A percentile compares a stretch with the other conserved stretches of the same genome.
Conservation (phyloP, 2,797 vertebrate species). For the Coregonus ussuriensis region DNA sequence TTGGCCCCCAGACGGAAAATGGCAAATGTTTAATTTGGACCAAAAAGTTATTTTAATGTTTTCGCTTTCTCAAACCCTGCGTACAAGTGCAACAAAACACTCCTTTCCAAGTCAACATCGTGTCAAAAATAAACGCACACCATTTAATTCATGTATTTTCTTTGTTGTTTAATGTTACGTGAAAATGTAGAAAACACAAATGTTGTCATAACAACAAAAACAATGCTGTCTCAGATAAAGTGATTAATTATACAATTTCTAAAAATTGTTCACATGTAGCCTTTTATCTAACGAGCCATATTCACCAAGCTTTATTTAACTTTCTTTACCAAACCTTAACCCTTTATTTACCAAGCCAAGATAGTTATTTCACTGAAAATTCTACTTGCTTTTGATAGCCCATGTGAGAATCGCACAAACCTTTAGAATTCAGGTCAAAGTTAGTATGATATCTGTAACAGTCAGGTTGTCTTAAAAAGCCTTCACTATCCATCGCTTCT, state of each 20-base stretch:
- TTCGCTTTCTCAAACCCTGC: constrained; percentile 57
- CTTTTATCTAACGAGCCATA: not conserved
- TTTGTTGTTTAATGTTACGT: constrained; percentile 51
- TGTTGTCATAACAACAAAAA: not conserved
- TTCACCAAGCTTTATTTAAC: not conserved
- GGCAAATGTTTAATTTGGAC: constrained; percentile 89
- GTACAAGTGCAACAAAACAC: constrained; percentile 62
- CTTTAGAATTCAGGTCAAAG: not conserved
- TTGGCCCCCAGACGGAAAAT: constrained; percentile 84
- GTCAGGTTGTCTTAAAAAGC: not conserved
- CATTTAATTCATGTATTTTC: constrained; percentile 44
- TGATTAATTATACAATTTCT: not conserved
- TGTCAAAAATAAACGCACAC: constrained; percentile 58
- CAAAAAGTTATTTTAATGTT: constrained; percentile 60
- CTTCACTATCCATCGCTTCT: not conserved
- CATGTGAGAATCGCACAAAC: no score
- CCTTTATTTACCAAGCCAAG: not conserved
- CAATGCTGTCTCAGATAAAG: not conserved
- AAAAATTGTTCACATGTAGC: not conserved
- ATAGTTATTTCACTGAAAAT: no score
- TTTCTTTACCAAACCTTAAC: not conserved
- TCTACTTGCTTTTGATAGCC: no score
- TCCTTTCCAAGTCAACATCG: constrained; percentile 37
- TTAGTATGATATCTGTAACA: not conserved
- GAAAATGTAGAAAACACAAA: constrained; percentile 34